Evolutionary conservation across 2,888 invertebrate genomes (phyloP).

Genomic region (Machimus rusticus): DNA sequence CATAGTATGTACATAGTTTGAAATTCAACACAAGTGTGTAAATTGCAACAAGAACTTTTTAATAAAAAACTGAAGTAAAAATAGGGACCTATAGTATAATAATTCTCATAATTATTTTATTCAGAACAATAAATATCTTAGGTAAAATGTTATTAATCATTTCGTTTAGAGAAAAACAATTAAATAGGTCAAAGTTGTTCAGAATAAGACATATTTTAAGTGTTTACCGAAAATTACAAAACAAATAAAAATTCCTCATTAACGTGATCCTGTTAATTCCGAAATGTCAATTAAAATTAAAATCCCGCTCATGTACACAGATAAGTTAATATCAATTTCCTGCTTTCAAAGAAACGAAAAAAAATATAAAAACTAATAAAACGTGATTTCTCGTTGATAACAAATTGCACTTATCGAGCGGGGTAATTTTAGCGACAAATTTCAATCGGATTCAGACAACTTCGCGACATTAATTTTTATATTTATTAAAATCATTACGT

Average conservation of each 20-base stretch:
- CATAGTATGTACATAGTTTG: too few relatives aligned
- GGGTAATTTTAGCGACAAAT: not conserved
- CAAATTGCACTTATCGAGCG: not conserved
- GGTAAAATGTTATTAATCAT: not conserved
- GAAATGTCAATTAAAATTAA: not conserved
- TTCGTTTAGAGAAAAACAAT: not conserved
- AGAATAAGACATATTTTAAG: not conserved
- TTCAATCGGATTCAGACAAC: not conserved
- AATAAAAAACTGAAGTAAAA: too few relatives aligned
- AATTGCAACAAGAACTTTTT: too few relatives aligned
- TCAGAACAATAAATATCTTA: not conserved
- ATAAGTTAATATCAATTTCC: not conserved
- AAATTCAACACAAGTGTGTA: too few relatives aligned
- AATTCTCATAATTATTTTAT: not conserved
- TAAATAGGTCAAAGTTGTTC: not conserved
- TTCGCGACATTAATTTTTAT: not conserved
- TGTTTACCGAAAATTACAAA: not conserved
- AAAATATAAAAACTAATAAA: not conserved
- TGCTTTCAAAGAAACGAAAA: not conserved
- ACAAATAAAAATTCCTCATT: not conserved
- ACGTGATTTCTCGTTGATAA: not conserved
- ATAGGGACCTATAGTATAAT: too few relatives aligned
- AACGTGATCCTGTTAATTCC: not conserved
- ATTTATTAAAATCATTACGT: not conserved
- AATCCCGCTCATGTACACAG: not conserved